Conservation (phyloP, 2,113 vertebrate species). For the Fregata magnificens region DNA sequence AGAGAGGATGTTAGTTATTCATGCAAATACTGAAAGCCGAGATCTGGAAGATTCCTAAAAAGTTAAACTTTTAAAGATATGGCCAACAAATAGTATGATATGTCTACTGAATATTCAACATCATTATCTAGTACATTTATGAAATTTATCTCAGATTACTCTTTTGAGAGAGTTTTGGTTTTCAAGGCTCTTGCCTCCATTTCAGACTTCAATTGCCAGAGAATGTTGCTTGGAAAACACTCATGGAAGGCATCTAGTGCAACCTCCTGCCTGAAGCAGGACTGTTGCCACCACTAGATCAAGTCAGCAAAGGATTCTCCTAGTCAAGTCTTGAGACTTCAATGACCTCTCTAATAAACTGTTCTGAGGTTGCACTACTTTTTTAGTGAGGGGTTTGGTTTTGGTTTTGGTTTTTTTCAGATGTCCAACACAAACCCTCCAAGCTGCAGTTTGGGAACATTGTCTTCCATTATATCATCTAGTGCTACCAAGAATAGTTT, state of each 20-base stretch:
- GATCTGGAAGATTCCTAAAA: not conserved
- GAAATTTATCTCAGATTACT: not conserved
- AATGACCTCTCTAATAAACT: not conserved
- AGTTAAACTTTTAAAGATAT: not conserved
- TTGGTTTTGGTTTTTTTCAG: not conserved
- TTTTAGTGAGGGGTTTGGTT: not conserved
- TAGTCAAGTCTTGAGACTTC: not conserved
- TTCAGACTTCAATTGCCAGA: not conserved
- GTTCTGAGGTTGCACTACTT: not conserved
- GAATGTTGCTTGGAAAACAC: not conserved
- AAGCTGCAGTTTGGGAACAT: not conserved
- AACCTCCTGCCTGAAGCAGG: not conserved
- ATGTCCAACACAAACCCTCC: not conserved
- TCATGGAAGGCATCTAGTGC: not conserved
- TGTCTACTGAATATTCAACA: not conserved
- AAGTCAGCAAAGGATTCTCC: not conserved
- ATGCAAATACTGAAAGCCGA: not conserved
- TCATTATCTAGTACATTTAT: not conserved
- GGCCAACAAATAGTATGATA: not conserved
- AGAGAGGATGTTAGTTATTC: not conserved
- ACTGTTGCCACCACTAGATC: not conserved
- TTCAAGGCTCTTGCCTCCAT: not conserved
- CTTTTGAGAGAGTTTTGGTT: not conserved
- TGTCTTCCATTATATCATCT: not conserved
- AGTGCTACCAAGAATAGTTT: not conserved